Evolutionary conservation across 2,888 invertebrate genomes (phyloP).

Genomic region (Ochropacha duplaris): DNA sequence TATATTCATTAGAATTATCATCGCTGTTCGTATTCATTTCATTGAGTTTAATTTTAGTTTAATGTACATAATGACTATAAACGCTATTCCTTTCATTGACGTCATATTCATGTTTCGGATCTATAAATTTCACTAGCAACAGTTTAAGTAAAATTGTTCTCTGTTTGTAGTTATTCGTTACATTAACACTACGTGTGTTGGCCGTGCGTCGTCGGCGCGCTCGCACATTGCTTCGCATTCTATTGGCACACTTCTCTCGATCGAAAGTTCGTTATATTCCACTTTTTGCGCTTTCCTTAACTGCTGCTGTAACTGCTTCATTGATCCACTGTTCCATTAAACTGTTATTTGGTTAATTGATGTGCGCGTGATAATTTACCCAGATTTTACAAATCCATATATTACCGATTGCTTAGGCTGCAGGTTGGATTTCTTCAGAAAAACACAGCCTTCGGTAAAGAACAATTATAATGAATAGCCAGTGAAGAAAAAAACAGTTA

Average conservation of each 20-base stretch:
- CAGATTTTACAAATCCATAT: conserved; percentile 16
- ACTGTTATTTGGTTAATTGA: conserved; percentile 40
- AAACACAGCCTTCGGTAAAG: too few species aligned
- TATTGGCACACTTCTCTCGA: conserved; percentile 69
- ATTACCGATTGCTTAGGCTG: too few species aligned
- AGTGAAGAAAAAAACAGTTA: too few species aligned
- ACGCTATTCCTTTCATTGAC: neutral
- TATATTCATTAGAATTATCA: neutral
- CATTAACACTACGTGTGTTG: conserved; percentile 34
- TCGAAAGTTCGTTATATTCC: conserved; percentile 74
- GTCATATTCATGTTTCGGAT: conserved; percentile 13
- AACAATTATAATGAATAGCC: too few species aligned
- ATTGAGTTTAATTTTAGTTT: neutral
- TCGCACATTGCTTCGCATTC: conserved; percentile 58
- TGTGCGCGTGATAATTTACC: conserved; percentile 27
- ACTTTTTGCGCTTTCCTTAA: conserved; percentile 64
- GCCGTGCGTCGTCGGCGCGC: conserved; percentile 27
- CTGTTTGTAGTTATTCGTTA: conserved; percentile 58
- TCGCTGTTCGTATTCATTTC: neutral
- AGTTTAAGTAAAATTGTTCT: conserved; percentile 40
- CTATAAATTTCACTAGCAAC: conserved; percentile 63
- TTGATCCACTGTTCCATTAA: conserved; percentile 50
- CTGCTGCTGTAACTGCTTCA: conserved; percentile 43
- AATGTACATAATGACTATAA: neutral
- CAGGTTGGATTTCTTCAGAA: too few species aligned